Conservation (phyloP, 2,113 vertebrate species). For the Microtus montanus region DNA sequence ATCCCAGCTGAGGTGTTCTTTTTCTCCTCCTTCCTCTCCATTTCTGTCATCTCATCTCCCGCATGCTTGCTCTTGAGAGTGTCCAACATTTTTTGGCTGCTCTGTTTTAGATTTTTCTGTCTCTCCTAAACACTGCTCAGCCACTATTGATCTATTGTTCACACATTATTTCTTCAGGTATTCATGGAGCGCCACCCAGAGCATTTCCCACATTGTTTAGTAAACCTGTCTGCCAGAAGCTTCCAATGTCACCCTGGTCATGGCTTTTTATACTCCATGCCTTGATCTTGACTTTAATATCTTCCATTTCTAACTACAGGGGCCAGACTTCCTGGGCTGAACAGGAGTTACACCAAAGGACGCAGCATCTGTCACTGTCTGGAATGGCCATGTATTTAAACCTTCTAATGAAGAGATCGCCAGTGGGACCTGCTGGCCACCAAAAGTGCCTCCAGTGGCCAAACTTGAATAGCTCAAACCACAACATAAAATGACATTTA, state of each 20-base stretch:
- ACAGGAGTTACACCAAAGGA: neutral
- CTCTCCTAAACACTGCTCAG: neutral
- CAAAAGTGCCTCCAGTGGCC: neutral
- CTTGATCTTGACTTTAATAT: neutral
- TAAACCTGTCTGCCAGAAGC: neutral
- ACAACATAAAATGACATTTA: neutral
- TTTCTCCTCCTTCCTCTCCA: fast-evolving
- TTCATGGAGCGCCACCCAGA: fast-evolving
- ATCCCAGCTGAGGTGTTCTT: neutral
- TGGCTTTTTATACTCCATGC: neutral
- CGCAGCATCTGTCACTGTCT: neutral
- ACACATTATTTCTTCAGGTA: too few species aligned
- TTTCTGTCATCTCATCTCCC: too few species aligned
- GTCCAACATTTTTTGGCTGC: fast-evolving
- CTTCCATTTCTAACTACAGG: neutral
- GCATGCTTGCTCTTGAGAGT: fast-evolving
- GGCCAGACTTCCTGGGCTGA: too few species aligned
- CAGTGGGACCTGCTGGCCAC: too few species aligned
- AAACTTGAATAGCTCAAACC: too few species aligned
- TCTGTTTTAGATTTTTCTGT: neutral
- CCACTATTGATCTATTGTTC: neutral
- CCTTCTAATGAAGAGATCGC: neutral
- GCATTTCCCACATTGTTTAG: too few species aligned
- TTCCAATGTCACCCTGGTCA: neutral
- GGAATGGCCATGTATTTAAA: neutral